Evolutionary conservation across 37 sponge, comb jelly and placozoan species (phyloP).

Genomic region (Oopsacas minuta): DNA sequence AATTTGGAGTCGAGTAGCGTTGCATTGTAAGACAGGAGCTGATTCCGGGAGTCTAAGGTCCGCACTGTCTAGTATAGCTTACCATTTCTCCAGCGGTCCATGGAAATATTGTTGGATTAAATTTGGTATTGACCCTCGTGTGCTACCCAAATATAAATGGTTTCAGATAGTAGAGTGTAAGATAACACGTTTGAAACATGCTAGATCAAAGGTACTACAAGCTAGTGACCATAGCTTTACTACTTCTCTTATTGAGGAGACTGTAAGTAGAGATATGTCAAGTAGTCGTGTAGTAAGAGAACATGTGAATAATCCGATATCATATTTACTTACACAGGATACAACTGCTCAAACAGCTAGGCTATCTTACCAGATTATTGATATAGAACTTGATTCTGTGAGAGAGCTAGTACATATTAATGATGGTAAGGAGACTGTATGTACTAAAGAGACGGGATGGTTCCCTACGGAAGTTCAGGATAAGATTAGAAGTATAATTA

Average conservation of each 20-base stretch:
- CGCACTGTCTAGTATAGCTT: constrained; percentile 21
- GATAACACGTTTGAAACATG: background rate
- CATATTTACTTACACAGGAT: background rate
- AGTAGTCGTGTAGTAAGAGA: background rate
- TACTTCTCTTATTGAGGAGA: background rate
- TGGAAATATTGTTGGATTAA: constrained; percentile 71
- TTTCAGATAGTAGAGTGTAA: background rate
- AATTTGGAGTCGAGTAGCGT: constrained; percentile 51
- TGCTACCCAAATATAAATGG: constrained; percentile 33
- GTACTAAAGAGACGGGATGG: constrained; percentile 4
- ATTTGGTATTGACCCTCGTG: constrained; percentile 79
- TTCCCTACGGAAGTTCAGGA: background rate
- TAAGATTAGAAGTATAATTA: background rate
- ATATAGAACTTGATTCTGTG: background rate
- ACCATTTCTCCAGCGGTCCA: constrained; percentile 69
- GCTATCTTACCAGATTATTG: background rate
- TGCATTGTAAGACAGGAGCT: constrained; percentile 23
- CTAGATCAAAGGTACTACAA: background rate
- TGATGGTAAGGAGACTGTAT: background rate
- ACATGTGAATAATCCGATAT: background rate
- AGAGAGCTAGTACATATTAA: background rate
- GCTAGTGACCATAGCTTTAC: background rate
- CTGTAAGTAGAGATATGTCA: background rate
- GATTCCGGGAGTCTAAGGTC: background rate
- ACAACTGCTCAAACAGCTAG: background rate